These are phyloP conservation scores for Pelodytes ibericus DNA, from an alignment of 2,797 vertebrate genomes.

Conservation along the genomic window DNA sequence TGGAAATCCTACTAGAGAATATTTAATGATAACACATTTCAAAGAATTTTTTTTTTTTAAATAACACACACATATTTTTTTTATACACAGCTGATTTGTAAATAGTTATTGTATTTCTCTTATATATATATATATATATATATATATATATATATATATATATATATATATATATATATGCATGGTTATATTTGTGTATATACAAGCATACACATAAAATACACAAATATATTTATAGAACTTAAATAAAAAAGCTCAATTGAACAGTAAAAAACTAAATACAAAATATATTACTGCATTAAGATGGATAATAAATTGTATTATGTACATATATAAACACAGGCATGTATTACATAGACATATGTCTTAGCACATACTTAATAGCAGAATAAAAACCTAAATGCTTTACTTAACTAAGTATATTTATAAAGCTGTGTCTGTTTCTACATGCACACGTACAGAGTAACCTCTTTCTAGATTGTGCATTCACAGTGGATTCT, in stretches of 20 bases:
- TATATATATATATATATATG: not conserved
- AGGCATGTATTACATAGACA: not conserved
- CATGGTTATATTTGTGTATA: not conserved
- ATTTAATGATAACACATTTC: not conserved
- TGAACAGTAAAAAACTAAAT: too few relatives aligned
- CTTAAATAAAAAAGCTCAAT: too few relatives aligned
- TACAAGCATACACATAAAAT: not conserved
- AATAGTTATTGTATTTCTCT: not conserved
- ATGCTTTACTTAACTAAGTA: too few relatives aligned
- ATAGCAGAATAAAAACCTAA: too few relatives aligned
- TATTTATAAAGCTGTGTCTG: too few relatives aligned
- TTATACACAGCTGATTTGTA: not conserved
- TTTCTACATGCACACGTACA: too few relatives aligned
- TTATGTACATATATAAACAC: not conserved
- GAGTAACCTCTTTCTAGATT: not conserved
- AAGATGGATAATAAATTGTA: too few relatives aligned
- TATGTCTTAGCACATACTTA: not conserved
- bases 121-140: not conserved
- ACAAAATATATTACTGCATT: too few relatives aligned
- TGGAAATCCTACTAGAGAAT: constrained; percentile 10
- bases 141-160: not conserved
- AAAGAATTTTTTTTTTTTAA: not conserved
- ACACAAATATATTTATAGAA: not conserved
- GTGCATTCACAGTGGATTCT: not conserved
- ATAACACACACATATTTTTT: not conserved